Percentiles rank a stretch among this genome's conserved stretches.
Conservation (phyloP, 2,888 invertebrate species). For the Ethmia dodecea region DNA sequence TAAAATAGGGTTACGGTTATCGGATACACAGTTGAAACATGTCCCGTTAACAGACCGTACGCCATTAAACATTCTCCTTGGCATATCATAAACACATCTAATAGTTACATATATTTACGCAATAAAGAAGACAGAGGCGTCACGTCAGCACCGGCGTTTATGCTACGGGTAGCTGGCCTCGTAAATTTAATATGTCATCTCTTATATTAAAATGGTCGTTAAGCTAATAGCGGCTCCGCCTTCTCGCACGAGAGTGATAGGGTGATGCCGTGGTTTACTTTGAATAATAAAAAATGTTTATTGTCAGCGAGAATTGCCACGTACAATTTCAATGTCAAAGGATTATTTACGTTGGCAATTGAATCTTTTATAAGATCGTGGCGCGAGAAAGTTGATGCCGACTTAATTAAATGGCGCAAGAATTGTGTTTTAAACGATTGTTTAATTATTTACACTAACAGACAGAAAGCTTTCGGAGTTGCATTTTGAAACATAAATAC, state of each 20-base stretch:
- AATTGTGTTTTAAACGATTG: conserved; percentile 37
- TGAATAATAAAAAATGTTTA: conserved; percentile 45
- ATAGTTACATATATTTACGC: conserved; percentile 66
- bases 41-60: conserved; percentile 37
- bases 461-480: conserved; percentile 40
- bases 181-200: conserved; percentile 76
- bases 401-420: no score
- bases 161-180: conserved; percentile 61
- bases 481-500: conserved; percentile 61
- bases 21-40: conserved; percentile 29
- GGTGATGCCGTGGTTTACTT: conserved; percentile 50
- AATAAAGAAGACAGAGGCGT: conserved; percentile 69
- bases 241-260: conserved; percentile 53
- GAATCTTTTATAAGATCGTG: no score
- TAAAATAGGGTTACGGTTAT: conserved; percentile 27
- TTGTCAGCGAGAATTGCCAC: conserved; percentile 16
- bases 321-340: no score
- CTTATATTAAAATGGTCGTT: conserved; percentile 75
- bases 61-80: conserved; percentile 57
- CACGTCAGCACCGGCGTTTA: conserved; percentile 59
- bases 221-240: conserved; percentile 71
- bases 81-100: conserved; percentile 61
- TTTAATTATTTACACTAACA: conserved; percentile 41
- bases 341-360: no score
- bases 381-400: no score